Percentiles rank a stretch among this genome's conserved stretches.
Conservation (phyloP, 37 sponge, comb jelly and placozoan species). For the Diacarnus erythraeanus region DNA sequence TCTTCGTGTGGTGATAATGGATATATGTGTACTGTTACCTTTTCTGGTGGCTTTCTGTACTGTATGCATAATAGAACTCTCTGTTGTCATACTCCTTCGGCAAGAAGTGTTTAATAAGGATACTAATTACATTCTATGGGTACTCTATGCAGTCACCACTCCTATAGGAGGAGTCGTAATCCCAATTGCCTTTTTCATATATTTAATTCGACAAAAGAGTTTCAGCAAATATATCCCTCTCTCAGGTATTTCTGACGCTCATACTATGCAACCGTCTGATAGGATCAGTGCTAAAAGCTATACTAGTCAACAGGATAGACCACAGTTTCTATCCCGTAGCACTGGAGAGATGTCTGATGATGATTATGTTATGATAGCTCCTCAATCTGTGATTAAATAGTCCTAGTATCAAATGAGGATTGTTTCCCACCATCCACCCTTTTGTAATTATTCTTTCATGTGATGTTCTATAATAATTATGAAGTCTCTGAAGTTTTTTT, state of each 20-base stretch:
- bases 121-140: neutral
- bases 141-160: slow-evolving; percentile 11
- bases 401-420: no score
- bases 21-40: neutral
- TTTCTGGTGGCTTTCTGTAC: slow-evolving; percentile 1
- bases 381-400: no score
- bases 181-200: slow-evolving; percentile 6
- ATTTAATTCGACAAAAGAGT: neutral
- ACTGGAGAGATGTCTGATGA: neutral
- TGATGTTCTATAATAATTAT: no score
- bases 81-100: neutral
- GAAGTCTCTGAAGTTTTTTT: no score
- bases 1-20: neutral
- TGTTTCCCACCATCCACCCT: no score
- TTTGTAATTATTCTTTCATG: no score
- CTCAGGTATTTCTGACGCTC: neutral
- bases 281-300: neutral
- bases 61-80: neutral
- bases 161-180: slow-evolving; percentile 9
- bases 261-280: neutral
- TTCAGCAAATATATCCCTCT: neutral
- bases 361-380: no score
- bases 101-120: neutral
- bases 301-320: neutral
- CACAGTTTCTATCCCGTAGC: neutral